phyloP scores from a whole-genome alignment of 2,113 vertebrate genomes.

The Procavia capensis region DNA sequence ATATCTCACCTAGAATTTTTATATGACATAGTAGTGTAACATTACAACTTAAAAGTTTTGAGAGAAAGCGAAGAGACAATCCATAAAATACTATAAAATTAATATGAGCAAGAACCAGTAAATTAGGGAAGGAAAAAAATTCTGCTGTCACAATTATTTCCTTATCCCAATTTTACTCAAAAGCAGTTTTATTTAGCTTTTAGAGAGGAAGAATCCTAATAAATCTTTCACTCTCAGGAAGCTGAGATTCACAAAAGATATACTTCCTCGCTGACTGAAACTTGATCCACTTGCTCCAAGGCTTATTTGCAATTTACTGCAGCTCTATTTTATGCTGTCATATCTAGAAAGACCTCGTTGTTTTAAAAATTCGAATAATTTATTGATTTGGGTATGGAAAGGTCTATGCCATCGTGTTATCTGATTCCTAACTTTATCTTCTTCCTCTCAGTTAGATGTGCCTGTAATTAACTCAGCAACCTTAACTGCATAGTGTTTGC shows the following conservation, averaged over 20 bases:
- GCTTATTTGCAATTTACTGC: slow-evolving; percentile 49
- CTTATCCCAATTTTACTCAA: slow-evolving; percentile 22
- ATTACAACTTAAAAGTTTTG: slow-evolving; percentile 32
- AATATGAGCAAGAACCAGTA: neutral
- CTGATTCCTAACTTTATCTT: slow-evolving; percentile 58
- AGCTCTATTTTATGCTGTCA: slow-evolving; percentile 57
- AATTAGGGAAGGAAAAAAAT: neutral
- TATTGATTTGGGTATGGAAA: slow-evolving; percentile 69
- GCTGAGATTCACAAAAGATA: neutral
- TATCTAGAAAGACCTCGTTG: slow-evolving; percentile 32
- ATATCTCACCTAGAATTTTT: slow-evolving; percentile 36
- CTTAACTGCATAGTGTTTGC: slow-evolving; percentile 76
- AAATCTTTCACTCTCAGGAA: slow-evolving; percentile 66
- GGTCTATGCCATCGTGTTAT: slow-evolving; percentile 58
- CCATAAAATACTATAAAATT: slow-evolving; percentile 24
- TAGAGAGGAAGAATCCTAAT: neutral
- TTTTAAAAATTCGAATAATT: slow-evolving; percentile 73
- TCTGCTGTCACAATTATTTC: neutral
- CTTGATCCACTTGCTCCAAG: neutral
- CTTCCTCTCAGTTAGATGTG: slow-evolving; percentile 58
- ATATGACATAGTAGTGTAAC: neutral
- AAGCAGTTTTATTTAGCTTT: slow-evolving; percentile 69
- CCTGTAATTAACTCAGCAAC: slow-evolving; percentile 81
- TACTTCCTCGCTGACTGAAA: neutral
- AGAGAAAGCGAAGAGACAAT: slow-evolving; percentile 22